Base-by-base conservation (phyloP, 2,113 vertebrate species). In the Chaenogobius annularis region DNA sequence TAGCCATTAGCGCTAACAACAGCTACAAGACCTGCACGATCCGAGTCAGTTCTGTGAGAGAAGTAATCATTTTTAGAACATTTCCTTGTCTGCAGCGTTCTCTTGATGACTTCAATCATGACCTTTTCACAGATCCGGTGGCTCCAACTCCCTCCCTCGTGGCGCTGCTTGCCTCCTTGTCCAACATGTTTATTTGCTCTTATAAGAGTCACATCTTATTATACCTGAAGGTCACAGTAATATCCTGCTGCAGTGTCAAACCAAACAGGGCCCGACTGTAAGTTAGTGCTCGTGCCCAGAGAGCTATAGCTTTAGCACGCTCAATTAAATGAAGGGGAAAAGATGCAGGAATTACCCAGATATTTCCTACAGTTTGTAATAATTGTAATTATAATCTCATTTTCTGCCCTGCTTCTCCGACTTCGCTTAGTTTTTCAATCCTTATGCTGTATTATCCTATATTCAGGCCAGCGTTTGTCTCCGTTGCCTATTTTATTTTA, bases 131-230 rank as follows among this genome's bases (percentile, higher is more conserved):
- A 44, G 50, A 70, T 78, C 73, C 76, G 69, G 67, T 73, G 44
- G 67, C 54, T 76, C 72, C 59, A 31, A 4, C 10, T 71, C 64
- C 70, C 50, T 2, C 50, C n/a, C 58, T 56, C 85, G 73, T 79
- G 84, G 68, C 84, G 73, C 74, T 10, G 19, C 50, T 54, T 10
- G 50, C 74, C 75, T 54, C 10, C 50, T 54, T 54, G 50, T 54
- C 50, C 7, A 54, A n/a, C 50, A 54, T 26, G 77, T 83, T 83
- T 17, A 88, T 87, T 87, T 81, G 64, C 19, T 81, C 68, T 83
- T 79, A 80, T 77, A 75, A 75, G 76, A 85, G 84, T 82, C 79
- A 75, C 80, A 81, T 61, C 19, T 87, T 77, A 79, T 82, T 68
- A 79, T 54, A 54, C 50, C 65, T 71, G 66, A 87, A 85, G 87